Percentiles rank a stretch among this genome's conserved stretches.
Conservation (phyloP, 2,113 vertebrate species). For the Cyanocitta stelleri region DNA sequence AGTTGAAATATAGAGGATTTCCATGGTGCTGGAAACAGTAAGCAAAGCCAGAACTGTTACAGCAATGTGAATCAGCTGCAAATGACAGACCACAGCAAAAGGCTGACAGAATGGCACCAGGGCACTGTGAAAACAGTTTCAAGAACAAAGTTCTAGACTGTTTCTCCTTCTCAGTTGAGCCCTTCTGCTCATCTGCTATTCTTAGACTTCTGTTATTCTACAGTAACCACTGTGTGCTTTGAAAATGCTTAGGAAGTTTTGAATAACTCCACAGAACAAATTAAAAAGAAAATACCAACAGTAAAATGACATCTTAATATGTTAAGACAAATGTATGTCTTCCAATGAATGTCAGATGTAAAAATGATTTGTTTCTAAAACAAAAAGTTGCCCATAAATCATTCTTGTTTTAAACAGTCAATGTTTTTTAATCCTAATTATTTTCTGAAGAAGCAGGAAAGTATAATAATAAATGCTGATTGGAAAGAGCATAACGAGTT, state of each 20-base stretch:
- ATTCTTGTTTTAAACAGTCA: slow-evolving; percentile 40
- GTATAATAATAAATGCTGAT: slow-evolving; percentile 48
- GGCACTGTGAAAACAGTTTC: background rate
- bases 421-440: background rate
- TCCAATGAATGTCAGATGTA: slow-evolving; percentile 19
- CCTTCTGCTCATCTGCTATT: background rate
- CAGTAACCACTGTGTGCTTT: background rate
- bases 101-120: background rate
- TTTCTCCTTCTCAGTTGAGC: background rate
- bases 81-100: background rate
- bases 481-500: background rate
- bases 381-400: slow-evolving; percentile 24
- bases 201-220: background rate
- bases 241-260: background rate
- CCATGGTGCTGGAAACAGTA: background rate
- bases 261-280: background rate
- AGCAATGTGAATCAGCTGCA: background rate
- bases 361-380: slow-evolving; percentile 57
- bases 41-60: background rate
- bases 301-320: slow-evolving; percentile 22
- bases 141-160: background rate
- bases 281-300: background rate
- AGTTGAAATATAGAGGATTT: background rate
- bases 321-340: background rate
- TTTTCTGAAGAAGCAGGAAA: slow-evolving; percentile 19